phyloP scores from a whole-genome alignment of 30 jellyfish, hydroid and myxozoan species.

The Aurelia sp. region DNA sequence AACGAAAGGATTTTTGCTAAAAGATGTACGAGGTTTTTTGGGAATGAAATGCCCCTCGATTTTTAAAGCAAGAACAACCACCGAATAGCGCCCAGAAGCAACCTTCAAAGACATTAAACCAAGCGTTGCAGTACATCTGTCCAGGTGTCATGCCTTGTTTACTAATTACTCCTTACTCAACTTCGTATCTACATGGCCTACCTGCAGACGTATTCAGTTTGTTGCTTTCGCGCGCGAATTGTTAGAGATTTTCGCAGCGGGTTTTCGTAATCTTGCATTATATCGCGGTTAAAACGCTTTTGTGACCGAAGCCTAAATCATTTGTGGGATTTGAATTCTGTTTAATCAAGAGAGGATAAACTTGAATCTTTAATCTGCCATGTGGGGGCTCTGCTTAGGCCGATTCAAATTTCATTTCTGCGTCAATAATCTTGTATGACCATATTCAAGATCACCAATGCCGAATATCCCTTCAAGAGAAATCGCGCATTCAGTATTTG shows the following conservation, averaged over 20 bases:
- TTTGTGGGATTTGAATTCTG: conserved; percentile 64
- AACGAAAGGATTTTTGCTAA: too few species aligned
- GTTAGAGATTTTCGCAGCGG: conserved; percentile 53
- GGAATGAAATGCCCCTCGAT: too few species aligned
- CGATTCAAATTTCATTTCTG: not conserved
- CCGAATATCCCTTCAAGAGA: too few species aligned
- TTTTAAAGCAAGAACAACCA: too few species aligned
- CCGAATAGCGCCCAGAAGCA: too few species aligned
- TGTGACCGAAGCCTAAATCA: conserved; percentile 47
- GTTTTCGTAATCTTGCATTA: conserved; percentile 50
- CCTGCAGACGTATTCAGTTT: not conserved
- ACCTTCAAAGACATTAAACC: too few species aligned
- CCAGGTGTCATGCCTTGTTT: too few species aligned
- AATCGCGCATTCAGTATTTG: not conserved
- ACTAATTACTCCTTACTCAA: too few species aligned
- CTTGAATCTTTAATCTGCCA: conserved; percentile 45
- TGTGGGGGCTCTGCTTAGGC: conserved; percentile 65
- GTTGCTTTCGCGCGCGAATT: conserved; percentile 26
- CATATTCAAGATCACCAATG: not conserved
- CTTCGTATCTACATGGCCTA: conserved; percentile 1
- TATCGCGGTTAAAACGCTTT: conserved; percentile 56
- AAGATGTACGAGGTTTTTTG: too few species aligned
- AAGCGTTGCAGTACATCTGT: too few species aligned
- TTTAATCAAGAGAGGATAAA: conserved; percentile 48
- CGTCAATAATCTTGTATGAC: not conserved